Percentiles rank a stretch among this genome's conserved stretches.
phyloP scores from a whole-genome alignment of 2,113 vertebrate genomes.

The Macrotus californicus region DNA sequence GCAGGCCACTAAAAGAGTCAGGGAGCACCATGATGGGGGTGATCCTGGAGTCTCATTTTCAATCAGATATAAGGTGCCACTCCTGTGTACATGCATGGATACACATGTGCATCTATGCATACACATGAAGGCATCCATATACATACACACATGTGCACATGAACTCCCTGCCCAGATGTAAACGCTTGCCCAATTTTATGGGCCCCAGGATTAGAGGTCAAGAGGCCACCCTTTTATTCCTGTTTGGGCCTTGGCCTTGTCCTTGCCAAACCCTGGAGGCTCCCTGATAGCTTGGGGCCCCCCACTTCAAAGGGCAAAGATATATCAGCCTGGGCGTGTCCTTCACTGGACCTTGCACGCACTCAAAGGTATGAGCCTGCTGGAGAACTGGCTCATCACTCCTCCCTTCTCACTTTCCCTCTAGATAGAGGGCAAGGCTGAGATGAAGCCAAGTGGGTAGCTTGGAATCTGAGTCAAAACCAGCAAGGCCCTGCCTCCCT shows the following conservation, averaged over 20 bases:
- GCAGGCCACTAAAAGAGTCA: neutral
- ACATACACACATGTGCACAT: neutral
- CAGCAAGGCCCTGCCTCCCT: neutral
- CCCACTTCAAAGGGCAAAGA: conserved; percentile 24
- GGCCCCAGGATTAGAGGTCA: neutral
- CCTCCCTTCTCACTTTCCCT: no score
- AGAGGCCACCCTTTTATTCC: conserved; percentile 9
- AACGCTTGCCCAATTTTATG: neutral
- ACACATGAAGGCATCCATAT: neutral
- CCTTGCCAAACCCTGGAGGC: neutral
- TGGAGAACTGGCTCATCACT: neutral
- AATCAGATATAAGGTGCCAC: neutral
- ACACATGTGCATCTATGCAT: neutral
- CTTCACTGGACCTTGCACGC: neutral
- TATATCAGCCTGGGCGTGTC: conserved; percentile 26
- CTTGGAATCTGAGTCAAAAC: neutral
- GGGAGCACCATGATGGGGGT: neutral
- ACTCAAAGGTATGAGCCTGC: neutral
- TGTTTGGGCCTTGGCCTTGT: neutral
- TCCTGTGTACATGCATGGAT: neutral
- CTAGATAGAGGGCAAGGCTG: neutral
- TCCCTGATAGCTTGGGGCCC: neutral
- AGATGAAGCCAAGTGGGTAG: neutral
- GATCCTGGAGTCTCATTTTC: neutral
- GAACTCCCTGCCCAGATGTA: neutral